Conservation (phyloP, 1,140 invertebrate species). For the Epicauta chinensis region DNA sequence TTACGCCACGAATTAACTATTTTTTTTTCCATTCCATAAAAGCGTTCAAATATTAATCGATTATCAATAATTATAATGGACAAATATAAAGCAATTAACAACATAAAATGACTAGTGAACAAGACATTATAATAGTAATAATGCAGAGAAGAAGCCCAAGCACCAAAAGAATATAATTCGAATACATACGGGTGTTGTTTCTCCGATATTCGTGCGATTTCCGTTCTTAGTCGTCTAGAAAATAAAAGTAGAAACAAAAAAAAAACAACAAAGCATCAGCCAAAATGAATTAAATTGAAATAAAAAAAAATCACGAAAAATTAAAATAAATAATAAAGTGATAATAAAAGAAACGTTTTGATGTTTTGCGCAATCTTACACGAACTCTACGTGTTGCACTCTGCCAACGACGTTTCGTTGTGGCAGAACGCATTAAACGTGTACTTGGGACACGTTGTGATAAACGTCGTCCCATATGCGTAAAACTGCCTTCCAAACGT, state of each 20-base stretch:
- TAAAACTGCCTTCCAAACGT: constrained; percentile 51
- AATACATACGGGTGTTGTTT: constrained; percentile 55
- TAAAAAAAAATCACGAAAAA: constrained; percentile 8
- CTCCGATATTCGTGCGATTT: constrained; percentile 39
- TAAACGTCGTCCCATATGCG: constrained; percentile 47
- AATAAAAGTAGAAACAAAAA: constrained; percentile 45
- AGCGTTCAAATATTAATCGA: background rate
- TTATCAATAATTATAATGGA: too few species aligned
- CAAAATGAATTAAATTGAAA: constrained; percentile 11
- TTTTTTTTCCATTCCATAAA: background rate
- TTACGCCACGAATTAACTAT: constrained; percentile 51
- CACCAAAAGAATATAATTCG: constrained; percentile 16
- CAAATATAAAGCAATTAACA: too few species aligned
- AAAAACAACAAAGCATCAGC: constrained; percentile 41
- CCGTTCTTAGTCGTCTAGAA: constrained; percentile 26
- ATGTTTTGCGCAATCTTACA: constrained; percentile 47
- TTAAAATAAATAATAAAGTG: constrained; percentile 16
- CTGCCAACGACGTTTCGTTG: constrained; percentile 47
- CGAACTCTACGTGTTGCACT: constrained; percentile 59
- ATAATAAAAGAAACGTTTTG: background rate
- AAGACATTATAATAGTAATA: background rate
- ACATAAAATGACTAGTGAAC: background rate
- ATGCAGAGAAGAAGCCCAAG: constrained; percentile 2
- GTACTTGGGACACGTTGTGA: constrained; percentile 42
- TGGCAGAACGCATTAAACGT: constrained; percentile 34